Conservation (phyloP, 2,888 invertebrate genomes). For the Hypercompe scribonia region DNA sequence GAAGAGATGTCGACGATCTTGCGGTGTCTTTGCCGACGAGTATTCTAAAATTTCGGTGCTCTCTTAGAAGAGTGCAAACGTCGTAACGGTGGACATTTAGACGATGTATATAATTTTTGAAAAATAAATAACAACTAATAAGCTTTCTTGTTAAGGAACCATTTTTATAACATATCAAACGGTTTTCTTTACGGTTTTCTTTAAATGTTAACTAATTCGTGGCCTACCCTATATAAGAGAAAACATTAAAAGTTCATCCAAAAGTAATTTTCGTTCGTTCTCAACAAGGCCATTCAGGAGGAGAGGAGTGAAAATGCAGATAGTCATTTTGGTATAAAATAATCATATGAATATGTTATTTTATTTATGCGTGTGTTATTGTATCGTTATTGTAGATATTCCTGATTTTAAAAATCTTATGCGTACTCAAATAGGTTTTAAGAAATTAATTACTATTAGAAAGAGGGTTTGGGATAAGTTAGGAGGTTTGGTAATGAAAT, state of each 20-base stretch:
- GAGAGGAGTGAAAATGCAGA: neutral
- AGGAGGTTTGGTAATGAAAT: neutral
- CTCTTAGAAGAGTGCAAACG: too few relatives aligned
- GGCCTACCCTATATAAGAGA: too few relatives aligned
- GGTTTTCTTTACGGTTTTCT: too few relatives aligned
- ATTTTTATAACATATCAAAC: too few relatives aligned
- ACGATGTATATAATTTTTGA: too few relatives aligned
- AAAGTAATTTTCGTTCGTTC: slow-evolving; percentile 12
- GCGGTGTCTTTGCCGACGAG: too few relatives aligned
- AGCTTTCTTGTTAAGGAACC: too few relatives aligned
- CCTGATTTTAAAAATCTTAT: neutral
- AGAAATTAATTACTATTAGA: neutral
- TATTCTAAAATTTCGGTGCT: too few relatives aligned
- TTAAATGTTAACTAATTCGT: too few relatives aligned
- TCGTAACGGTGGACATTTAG: too few relatives aligned
- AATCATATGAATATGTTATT: neutral
- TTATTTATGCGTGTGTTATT: slow-evolving; percentile 7
- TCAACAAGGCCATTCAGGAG: neutral
- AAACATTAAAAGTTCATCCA: slow-evolving; percentile 7
- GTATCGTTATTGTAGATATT: neutral
- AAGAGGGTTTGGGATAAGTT: neutral
- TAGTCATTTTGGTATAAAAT: neutral
- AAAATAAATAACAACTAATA: too few relatives aligned
- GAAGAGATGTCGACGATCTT: too few relatives aligned
- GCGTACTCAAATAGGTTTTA: neutral